Evolutionary conservation across 2,888 invertebrate genomes (phyloP).

Genomic region (Drosophila hamatofila): DNA sequence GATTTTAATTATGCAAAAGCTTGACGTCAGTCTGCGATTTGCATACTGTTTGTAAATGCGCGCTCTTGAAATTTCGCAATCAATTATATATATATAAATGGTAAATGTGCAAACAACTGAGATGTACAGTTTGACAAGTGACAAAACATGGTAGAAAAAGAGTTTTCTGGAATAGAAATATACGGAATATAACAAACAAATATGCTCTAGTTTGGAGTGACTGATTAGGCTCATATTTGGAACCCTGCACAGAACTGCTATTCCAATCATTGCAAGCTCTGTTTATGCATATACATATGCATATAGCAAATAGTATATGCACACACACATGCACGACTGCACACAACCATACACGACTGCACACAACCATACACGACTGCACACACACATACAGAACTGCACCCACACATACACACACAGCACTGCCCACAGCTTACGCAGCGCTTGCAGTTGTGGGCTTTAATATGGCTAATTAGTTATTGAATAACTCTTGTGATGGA

Average conservation of each 20-base stretch:
- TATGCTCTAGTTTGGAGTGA: neutral
- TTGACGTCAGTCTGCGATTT: conserved; percentile 31
- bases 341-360: too few relatives aligned
- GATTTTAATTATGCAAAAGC: conserved; percentile 48
- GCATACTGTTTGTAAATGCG: neutral
- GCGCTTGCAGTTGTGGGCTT: too few relatives aligned
- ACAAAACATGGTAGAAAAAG: neutral
- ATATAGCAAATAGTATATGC: too few relatives aligned
- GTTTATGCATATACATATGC: neutral
- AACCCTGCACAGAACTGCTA: neutral
- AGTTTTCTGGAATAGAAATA: neutral
- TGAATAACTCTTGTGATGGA: too few relatives aligned
- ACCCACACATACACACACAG: too few relatives aligned
- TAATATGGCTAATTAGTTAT: too few relatives aligned
- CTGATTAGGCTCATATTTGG: neutral
- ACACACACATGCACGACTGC: too few relatives aligned
- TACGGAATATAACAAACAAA: neutral
- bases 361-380: too few relatives aligned
- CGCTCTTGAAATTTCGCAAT: neutral
- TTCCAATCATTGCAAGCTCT: neutral
- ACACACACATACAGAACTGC: too few relatives aligned
- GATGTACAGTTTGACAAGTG: neutral
- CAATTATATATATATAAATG: neutral
- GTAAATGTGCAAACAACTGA: neutral
- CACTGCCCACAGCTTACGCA: too few relatives aligned